A percentile compares a stretch with the other conserved stretches of the same genome.
phyloP scores from a whole-genome alignment of 2,888 invertebrate species.

The Acanthosepion pharaonis region DNA sequence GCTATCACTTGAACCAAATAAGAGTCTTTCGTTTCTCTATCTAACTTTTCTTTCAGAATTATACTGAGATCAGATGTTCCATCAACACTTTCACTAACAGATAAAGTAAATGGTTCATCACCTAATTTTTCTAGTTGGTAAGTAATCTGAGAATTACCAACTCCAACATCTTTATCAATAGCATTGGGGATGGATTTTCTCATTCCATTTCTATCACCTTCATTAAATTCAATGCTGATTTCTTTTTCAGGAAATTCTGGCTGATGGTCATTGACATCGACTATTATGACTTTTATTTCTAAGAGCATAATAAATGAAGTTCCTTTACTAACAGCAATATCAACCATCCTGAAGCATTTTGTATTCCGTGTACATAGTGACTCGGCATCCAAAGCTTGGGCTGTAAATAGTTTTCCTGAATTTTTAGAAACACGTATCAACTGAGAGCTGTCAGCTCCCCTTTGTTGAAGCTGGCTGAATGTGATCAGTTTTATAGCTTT shows the following conservation, averaged over 20 bases:
- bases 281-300: neutral
- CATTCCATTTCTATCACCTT: conserved; percentile 12
- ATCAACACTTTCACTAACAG: neutral
- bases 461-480: neutral
- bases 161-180: conserved; percentile 24
- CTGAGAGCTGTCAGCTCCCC: neutral
- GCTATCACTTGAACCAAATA: conserved; percentile 35
- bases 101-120: neutral
- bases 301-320: conserved; percentile 24
- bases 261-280: conserved; percentile 39
- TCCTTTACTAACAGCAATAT: neutral
- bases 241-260: conserved; percentile 24
- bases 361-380: neutral
- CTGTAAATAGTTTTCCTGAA: conserved; percentile 39
- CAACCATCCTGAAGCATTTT: conserved; percentile 25
- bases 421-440: neutral
- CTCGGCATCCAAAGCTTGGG: conserved; percentile 15
- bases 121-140: conserved; percentile 36
- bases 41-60: conserved; percentile 34
- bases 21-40: conserved; percentile 36
- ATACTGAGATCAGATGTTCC: conserved; percentile 34
- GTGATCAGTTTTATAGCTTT: conserved; percentile 7
- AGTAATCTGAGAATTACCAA: conserved; percentile 37
- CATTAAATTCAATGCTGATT: neutral
- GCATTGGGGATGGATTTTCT: conserved; percentile 34